Evolutionary conservation across 2,797 vertebrate species (phyloP).

Genomic region (Zenarchopterus dispar): DNA sequence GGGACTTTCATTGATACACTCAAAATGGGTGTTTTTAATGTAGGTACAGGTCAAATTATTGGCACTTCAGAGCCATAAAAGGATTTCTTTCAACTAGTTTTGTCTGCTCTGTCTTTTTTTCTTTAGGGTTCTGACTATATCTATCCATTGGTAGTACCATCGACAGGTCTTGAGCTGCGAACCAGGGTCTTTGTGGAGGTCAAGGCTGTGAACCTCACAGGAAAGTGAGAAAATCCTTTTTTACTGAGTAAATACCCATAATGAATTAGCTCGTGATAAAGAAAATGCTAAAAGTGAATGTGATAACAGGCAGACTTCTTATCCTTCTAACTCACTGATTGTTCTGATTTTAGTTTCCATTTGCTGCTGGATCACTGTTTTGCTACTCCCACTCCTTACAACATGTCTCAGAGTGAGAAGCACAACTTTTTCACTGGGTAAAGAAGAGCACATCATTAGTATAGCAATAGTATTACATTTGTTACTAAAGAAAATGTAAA

Average conservation of each 20-base stretch:
- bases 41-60: constrained; percentile 53
- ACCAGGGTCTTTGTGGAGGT: constrained; percentile 79
- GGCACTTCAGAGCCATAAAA: not conserved
- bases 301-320: not conserved
- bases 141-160: constrained; percentile 64
- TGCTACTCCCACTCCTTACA: constrained; percentile 77
- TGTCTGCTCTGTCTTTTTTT: not conserved
- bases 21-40: constrained; percentile 81
- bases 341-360: constrained; percentile 74
- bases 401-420: constrained; percentile 46
- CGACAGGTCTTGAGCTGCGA: constrained; percentile 71
- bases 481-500: not conserved
- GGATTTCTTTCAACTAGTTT: not conserved
- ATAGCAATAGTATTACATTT: not conserved
- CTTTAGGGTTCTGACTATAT: constrained; percentile 69
- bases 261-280: not conserved
- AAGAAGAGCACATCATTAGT: not conserved
- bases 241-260: not conserved
- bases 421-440: constrained; percentile 83
- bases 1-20: constrained; percentile 83
- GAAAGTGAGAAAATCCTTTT: constrained; percentile 76
- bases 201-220: constrained; percentile 80
- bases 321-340: not conserved
- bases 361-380: constrained; percentile 84
- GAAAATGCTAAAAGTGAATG: not conserved